These are phyloP conservation scores for Eudemis profundana DNA, from an alignment of 2,888 invertebrate genomes.

Conservation along the genomic window DNA sequence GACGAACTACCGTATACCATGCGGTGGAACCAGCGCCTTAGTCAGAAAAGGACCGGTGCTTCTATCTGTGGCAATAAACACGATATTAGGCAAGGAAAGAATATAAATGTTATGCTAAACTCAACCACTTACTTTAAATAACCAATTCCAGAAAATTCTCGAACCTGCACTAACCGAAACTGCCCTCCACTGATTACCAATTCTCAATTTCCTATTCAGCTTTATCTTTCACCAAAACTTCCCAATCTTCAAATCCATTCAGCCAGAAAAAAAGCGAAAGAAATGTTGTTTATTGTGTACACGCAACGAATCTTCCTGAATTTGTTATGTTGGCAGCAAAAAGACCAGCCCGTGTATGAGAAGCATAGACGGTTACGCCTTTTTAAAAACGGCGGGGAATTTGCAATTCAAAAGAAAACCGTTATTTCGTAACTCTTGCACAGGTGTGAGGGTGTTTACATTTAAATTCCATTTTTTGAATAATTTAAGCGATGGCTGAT, in stretches of 20 bases:
- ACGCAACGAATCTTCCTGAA: neutral
- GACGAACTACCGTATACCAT: too few species aligned
- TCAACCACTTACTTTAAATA: neutral
- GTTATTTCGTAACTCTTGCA: slow-evolving; percentile 9
- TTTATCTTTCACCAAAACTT: neutral
- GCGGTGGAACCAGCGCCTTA: too few species aligned
- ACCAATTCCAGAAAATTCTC: neutral
- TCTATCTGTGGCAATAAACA: too few species aligned
- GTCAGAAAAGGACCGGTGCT: too few species aligned
- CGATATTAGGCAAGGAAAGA: too few species aligned
- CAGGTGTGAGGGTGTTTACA: slow-evolving; percentile 24
- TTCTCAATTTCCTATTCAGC: neutral
- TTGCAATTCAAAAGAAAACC: slow-evolving; percentile 18
- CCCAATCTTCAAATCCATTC: neutral
- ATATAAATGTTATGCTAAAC: neutral
- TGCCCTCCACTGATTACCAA: neutral
- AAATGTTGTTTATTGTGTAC: neutral
- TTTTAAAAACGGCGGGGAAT: neutral
- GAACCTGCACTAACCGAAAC: neutral
- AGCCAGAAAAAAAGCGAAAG: neutral
- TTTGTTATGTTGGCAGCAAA: neutral
- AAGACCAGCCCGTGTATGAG: neutral
- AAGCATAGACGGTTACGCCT: neutral
- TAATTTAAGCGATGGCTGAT: neutral
- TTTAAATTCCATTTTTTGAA: slow-evolving; percentile 29